Percentiles rank a stretch among this genome's conserved stretches.
These are phyloP conservation scores for Planococcus citri DNA, from an alignment of 1,140 invertebrate genomes.

Conservation along the genomic window DNA sequence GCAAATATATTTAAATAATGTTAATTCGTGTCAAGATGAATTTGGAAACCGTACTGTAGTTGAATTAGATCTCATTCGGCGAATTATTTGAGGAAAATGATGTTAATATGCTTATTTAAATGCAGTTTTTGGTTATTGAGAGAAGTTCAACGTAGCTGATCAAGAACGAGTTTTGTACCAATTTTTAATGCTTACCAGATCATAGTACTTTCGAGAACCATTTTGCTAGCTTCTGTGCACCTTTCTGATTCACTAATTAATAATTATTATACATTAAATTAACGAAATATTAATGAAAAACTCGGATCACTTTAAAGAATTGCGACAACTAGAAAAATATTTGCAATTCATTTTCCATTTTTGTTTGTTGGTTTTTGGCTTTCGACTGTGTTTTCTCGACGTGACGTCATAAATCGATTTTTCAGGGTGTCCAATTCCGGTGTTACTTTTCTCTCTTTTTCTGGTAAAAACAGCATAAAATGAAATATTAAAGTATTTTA, in stretches of 20 bases:
- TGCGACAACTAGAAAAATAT: too few relatives aligned
- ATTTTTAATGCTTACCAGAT: constrained; percentile 61
- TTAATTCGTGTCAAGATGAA: not conserved
- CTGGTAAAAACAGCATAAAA: not conserved
- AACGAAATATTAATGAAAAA: not conserved
- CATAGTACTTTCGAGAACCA: constrained; percentile 97
- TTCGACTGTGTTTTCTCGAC: not conserved
- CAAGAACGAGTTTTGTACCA: too few relatives aligned
- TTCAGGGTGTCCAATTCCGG: not conserved
- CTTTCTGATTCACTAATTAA: not conserved
- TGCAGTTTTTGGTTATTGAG: too few relatives aligned
- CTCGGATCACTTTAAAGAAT: too few relatives aligned
- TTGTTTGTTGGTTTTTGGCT: not conserved
- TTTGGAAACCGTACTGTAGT: too few relatives aligned
- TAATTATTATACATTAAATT: not conserved
- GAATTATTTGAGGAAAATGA: too few relatives aligned
- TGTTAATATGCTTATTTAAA: too few relatives aligned
- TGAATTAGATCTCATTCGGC: too few relatives aligned
- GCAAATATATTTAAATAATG: not conserved
- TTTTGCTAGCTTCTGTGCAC: constrained; percentile 39
- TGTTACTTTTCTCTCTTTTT: not conserved
- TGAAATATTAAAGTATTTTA: not conserved
- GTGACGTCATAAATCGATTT: not conserved
- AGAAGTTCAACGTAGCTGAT: too few relatives aligned
- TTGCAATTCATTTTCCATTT: not conserved